These are phyloP conservation scores for Conger conger DNA, from an alignment of 2,113 vertebrate species.

Conservation along the genomic window DNA sequence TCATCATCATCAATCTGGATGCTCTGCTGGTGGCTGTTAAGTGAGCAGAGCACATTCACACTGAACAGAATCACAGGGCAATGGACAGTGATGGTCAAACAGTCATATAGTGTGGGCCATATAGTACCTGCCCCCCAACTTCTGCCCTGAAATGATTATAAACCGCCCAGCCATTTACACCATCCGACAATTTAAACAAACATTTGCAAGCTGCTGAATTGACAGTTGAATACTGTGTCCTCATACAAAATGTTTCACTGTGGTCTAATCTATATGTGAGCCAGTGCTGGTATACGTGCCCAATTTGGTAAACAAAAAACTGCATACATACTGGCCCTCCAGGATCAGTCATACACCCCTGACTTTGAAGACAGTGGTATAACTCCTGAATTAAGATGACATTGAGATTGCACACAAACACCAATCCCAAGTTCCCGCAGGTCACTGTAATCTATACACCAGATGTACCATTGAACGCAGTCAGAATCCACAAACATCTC, in stretches of 20 bases:
- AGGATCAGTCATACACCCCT: too few species aligned
- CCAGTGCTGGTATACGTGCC: too few species aligned
- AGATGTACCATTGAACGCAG: not conserved
- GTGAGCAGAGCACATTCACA: not conserved
- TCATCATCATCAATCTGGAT: not conserved
- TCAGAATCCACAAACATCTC: not conserved
- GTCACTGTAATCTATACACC: not conserved
- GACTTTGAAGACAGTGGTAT: not conserved
- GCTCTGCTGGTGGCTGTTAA: not conserved
- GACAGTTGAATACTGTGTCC: too few species aligned
- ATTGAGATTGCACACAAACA: not conserved
- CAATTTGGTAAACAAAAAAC: too few species aligned
- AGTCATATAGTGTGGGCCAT: too few species aligned
- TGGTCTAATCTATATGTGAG: too few species aligned
- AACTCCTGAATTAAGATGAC: not conserved
- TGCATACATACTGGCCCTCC: too few species aligned
- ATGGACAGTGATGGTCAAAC: not conserved
- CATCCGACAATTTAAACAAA: too few species aligned
- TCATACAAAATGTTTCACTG: too few species aligned
- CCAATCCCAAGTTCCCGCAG: not conserved
- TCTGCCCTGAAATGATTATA: too few species aligned
- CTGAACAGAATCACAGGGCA: not conserved
- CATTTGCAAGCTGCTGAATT: too few species aligned
- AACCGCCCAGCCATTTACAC: too few species aligned
- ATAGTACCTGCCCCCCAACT: not conserved